Conservation (phyloP, 2,888 invertebrate genomes). For the Arctia plantaginis region DNA sequence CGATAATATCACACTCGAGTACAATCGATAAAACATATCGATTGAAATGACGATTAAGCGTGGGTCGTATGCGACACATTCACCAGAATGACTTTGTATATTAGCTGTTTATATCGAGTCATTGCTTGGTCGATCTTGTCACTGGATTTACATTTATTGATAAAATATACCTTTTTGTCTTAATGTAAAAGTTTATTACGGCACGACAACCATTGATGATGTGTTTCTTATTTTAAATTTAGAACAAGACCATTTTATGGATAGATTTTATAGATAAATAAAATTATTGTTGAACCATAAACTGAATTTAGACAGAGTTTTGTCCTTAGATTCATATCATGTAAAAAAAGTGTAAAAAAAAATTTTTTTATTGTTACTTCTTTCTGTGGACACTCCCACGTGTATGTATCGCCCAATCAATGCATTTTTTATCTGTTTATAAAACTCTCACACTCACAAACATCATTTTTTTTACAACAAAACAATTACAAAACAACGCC, state of each 20-base stretch:
- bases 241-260: not conserved
- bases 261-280: not conserved
- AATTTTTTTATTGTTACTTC: not conserved
- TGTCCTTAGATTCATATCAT: not conserved
- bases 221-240: conserved; percentile 14
- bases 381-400: not conserved
- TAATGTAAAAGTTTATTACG: conserved; percentile 17
- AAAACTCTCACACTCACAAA: too few relatives aligned
- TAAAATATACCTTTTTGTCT: conserved; percentile 30
- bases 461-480: too few relatives aligned
- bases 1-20: conserved; percentile 40
- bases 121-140: conserved; percentile 40
- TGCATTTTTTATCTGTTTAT: too few relatives aligned
- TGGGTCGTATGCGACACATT: conserved; percentile 47
- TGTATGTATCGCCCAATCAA: too few relatives aligned
- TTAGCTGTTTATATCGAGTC: conserved; percentile 43
- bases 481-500: too few relatives aligned
- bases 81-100: conserved; percentile 51
- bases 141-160: conserved; percentile 34
- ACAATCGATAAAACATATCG: conserved; percentile 55
- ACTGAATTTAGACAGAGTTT: not conserved
- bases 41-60: conserved; percentile 52
- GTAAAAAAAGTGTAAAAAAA: not conserved
- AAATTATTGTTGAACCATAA: not conserved
- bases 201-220: not conserved